A percentile compares a stretch with the other conserved stretches of the same genome.
phyloP scores from a whole-genome alignment of 2,888 invertebrate genomes.

The Steinernema carpocapsae region DNA sequence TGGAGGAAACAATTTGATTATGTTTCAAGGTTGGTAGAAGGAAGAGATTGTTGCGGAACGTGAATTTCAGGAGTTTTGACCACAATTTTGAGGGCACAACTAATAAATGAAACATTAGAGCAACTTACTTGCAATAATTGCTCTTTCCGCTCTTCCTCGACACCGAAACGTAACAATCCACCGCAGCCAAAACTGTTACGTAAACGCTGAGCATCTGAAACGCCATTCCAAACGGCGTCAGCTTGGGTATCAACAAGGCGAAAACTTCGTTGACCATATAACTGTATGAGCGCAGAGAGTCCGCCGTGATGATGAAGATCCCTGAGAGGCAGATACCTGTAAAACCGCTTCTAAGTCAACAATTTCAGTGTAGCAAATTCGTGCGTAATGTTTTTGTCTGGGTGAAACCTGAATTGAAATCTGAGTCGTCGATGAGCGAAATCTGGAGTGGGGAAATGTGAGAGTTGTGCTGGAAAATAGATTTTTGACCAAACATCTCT shows the following conservation, averaged over 20 bases:
- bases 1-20: too few relatives aligned
- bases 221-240: slow-evolving; percentile 62
- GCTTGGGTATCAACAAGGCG: slow-evolving; percentile 58
- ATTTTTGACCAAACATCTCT: neutral
- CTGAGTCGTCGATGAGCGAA: too few relatives aligned
- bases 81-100: too few relatives aligned
- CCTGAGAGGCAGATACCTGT: slow-evolving; percentile 64
- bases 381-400: too few relatives aligned
- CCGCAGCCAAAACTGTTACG: slow-evolving; percentile 62
- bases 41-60: too few relatives aligned
- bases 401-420: too few relatives aligned
- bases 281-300: slow-evolving; percentile 58
- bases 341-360: too few relatives aligned
- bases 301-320: slow-evolving; percentile 61
- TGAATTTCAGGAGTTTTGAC: too few relatives aligned
- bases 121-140: neutral
- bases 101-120: neutral
- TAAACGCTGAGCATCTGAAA: slow-evolving; percentile 65
- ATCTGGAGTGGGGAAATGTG: too few relatives aligned
- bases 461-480: too few relatives aligned
- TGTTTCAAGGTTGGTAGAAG: too few relatives aligned
- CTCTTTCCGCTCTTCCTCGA: slow-evolving; percentile 43
- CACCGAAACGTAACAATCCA: slow-evolving; percentile 61
- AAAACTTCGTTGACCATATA: slow-evolving; percentile 61
- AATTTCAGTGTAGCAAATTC: too few relatives aligned